Percentiles rank a stretch among this genome's conserved stretches.
Evolutionary conservation across 2,888 invertebrate species (phyloP).

Genomic region (Hypomecis punctinalis): DNA sequence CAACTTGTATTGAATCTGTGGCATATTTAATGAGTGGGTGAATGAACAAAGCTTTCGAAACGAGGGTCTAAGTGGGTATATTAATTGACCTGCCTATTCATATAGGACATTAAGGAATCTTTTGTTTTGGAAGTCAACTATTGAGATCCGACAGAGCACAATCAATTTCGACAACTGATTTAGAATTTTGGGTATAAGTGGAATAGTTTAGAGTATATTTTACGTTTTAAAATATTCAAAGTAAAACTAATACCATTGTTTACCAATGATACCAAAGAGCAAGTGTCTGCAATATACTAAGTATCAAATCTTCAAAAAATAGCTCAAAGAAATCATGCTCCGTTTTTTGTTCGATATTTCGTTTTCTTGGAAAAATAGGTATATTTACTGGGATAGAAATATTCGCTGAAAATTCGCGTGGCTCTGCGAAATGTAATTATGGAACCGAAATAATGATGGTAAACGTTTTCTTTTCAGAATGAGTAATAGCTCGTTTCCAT

Average conservation of each 20-base stretch:
- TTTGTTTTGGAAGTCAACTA: background rate
- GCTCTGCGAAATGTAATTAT: conserved; percentile 12
- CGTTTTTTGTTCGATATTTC: background rate
- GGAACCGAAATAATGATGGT: conserved; percentile 16
- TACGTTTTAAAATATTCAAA: too few relatives aligned
- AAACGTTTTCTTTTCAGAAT: conserved; percentile 15
- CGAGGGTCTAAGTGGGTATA: conserved; percentile 10
- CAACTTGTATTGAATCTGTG: conserved; percentile 6
- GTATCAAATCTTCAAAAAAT: too few relatives aligned
- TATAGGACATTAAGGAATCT: background rate
- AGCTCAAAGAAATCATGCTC: too few relatives aligned
- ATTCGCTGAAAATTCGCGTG: background rate
- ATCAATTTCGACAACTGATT: background rate
- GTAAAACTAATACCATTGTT: too few relatives aligned
- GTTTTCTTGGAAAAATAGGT: background rate
- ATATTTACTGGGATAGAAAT: background rate
- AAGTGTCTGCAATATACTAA: too few relatives aligned
- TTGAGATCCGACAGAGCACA: background rate
- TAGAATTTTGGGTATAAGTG: background rate
- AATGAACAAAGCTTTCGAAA: conserved; percentile 8
- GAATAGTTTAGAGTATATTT: background rate
- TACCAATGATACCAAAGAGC: too few relatives aligned
- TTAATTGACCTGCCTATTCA: conserved; percentile 5
- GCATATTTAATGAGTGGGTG: conserved; percentile 3
- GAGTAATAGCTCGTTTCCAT: conserved; percentile 14